Conservation (phyloP, 2,113 vertebrate genomes). For the Tachycineta bicolor region DNA sequence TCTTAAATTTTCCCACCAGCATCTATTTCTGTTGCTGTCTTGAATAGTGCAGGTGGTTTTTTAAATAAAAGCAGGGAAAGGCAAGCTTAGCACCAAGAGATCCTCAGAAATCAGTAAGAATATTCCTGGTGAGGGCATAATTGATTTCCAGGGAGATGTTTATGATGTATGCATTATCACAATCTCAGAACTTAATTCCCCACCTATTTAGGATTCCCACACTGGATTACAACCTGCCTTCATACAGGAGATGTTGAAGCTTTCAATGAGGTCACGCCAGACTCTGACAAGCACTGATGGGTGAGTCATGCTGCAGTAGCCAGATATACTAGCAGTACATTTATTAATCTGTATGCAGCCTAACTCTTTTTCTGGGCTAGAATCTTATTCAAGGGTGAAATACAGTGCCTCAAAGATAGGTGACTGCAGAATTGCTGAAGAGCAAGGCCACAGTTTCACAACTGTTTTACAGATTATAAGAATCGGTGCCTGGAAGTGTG, state of each 20-base stretch:
- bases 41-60: neutral
- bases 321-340: constrained; percentile 73
- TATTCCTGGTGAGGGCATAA: neutral
- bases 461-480: neutral
- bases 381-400: constrained; percentile 69
- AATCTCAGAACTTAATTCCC: neutral
- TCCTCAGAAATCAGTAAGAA: neutral
- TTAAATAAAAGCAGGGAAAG: neutral
- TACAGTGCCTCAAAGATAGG: constrained; percentile 46
- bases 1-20: neutral
- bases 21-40: neutral
- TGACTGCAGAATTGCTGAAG: neutral
- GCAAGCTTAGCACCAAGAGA: neutral
- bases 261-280: constrained; percentile 74
- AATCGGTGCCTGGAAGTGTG: neutral
- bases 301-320: constrained; percentile 80
- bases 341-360: constrained; percentile 75
- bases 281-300: constrained; percentile 72
- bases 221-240: constrained; percentile 48
- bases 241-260: constrained; percentile 47
- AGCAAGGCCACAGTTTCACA: neutral
- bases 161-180: neutral
- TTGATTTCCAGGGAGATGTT: neutral
- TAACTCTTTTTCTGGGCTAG: constrained; percentile 66
- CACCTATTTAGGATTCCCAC: constrained; percentile 31